Conservation (phyloP, 2,888 invertebrate species). For the Archips crataeganus region DNA sequence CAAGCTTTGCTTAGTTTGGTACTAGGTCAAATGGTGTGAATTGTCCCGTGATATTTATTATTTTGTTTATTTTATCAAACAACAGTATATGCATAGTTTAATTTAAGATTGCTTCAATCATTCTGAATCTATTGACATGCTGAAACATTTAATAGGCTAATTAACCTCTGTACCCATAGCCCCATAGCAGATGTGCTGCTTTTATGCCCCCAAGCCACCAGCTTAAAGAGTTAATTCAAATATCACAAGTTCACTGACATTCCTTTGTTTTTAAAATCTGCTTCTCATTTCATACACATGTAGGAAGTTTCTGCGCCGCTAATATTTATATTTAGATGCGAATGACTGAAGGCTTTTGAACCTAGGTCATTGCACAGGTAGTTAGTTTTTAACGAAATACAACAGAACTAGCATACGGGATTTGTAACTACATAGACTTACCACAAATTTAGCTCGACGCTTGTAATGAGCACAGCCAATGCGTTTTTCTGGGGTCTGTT, state of each 20-base stretch:
- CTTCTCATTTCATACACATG: slow-evolving; percentile 55
- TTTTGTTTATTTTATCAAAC: no score
- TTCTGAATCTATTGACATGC: slow-evolving; percentile 11
- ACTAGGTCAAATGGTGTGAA: no score
- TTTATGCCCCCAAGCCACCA: neutral
- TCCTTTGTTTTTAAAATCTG: slow-evolving; percentile 65
- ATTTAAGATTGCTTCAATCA: neutral
- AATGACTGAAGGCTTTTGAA: slow-evolving; percentile 54
- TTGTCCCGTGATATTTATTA: no score
- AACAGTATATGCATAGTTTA: no score
- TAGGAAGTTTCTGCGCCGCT: slow-evolving; percentile 58
- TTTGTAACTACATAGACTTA: slow-evolving; percentile 77
- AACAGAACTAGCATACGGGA: no score
- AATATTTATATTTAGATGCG: slow-evolving; percentile 66
- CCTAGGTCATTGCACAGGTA: slow-evolving; percentile 17
- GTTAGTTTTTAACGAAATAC: neutral
- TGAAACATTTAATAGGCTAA: slow-evolving; percentile 17
- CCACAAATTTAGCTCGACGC: slow-evolving; percentile 94
- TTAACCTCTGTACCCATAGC: slow-evolving; percentile 19
- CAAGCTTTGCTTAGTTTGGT: no score
- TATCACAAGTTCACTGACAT: slow-evolving; percentile 63
- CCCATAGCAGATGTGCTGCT: slow-evolving; percentile 6
- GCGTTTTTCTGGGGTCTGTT: slow-evolving; percentile 73
- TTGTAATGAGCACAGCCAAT: slow-evolving; percentile 94
- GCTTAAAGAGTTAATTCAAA: slow-evolving; percentile 28